Evolutionary conservation across 2,888 invertebrate species (phyloP).

Genomic region (Athalia circularis): DNA sequence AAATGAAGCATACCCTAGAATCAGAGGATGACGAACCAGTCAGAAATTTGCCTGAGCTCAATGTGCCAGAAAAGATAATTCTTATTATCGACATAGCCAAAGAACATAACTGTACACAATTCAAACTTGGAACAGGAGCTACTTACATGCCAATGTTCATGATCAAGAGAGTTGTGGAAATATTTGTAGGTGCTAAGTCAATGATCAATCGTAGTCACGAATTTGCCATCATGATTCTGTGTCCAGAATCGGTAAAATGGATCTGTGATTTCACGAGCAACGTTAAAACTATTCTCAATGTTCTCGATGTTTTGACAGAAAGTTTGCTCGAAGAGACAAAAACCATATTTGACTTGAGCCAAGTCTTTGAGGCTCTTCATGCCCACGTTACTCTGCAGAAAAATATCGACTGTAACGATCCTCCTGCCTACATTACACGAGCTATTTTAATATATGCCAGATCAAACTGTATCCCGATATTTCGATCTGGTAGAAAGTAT

Average conservation of each 20-base stretch:
- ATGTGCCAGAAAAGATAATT: conserved; percentile 80
- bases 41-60: conserved; percentile 61
- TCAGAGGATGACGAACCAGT: conserved; percentile 41
- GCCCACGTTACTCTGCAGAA: conserved; percentile 76
- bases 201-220: conserved; percentile 79
- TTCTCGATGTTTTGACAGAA: conserved; percentile 77
- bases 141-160: conserved; percentile 78
- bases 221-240: conserved; percentile 79
- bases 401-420: conserved; percentile 64
- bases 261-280: conserved; percentile 80
- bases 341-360: conserved; percentile 77
- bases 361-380: conserved; percentile 77
- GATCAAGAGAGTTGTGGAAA: conserved; percentile 79
- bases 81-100: conserved; percentile 80
- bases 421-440: conserved; percentile 79
- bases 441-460: conserved; percentile 82
- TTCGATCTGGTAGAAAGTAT: conserved; percentile 75
- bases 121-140: conserved; percentile 76
- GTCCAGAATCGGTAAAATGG: conserved; percentile 76
- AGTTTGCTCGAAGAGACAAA: conserved; percentile 71
- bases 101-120: conserved; percentile 77
- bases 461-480: conserved; percentile 80
- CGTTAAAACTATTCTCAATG: conserved; percentile 77
- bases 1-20: conserved; percentile 2
- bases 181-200: conserved; percentile 80